Evolutionary conservation across 2,113 vertebrate genomes (phyloP).

Genomic region (Atlantisia rogersi): DNA sequence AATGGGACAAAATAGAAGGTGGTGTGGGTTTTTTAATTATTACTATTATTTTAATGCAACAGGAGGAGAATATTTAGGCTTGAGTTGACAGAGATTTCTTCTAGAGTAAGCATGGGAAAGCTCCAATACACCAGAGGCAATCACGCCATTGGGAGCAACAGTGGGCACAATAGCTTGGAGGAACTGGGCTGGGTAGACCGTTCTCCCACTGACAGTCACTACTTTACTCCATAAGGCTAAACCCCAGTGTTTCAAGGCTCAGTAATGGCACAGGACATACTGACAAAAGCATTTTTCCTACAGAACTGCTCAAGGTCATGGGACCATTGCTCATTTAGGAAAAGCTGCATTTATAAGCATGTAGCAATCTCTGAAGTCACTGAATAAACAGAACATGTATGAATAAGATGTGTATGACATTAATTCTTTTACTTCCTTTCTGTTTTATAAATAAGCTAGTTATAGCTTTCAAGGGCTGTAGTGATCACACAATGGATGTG

Average conservation of each 20-base stretch:
- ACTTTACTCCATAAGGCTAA: not conserved
- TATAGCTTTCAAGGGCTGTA: not conserved
- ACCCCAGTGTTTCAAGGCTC: rapidly evolving
- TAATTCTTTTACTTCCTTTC: not conserved
- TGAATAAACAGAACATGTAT: not conserved
- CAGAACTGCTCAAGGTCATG: constrained; percentile 7
- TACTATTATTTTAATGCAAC: not conserved
- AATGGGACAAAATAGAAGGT: not conserved
- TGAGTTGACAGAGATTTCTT: not conserved
- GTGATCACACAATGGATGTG: not conserved
- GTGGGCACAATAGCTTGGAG: rapidly evolving
- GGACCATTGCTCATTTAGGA: not conserved
- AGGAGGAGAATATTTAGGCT: not conserved
- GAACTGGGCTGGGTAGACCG: rapidly evolving
- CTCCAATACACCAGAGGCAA: rapidly evolving
- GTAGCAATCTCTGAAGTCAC: constrained; percentile 13
- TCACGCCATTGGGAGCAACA: not conserved
- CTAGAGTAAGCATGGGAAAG: not conserved
- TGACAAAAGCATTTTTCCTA: not conserved
- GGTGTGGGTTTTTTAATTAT: too few species aligned
- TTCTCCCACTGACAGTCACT: not conserved
- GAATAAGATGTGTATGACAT: not conserved
- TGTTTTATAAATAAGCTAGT: not conserved
- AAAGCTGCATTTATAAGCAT: not conserved
- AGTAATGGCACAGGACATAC: not conserved